Percentiles rank a stretch among this genome's conserved stretches.
phyloP scores from a whole-genome alignment of 1,140 invertebrate genomes.

The Spodoptera litura region DNA sequence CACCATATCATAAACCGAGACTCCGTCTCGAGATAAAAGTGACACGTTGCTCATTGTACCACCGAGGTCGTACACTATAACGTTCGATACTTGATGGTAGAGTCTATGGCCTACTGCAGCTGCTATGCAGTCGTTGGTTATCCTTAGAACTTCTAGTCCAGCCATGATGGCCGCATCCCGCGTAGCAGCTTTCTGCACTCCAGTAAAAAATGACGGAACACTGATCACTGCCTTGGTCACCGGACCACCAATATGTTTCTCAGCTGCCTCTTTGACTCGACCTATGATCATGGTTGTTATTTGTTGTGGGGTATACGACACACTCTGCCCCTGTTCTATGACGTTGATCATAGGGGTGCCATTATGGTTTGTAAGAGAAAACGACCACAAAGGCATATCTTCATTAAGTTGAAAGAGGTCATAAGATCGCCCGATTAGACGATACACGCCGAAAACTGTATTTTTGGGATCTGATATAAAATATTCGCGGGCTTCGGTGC shows the following conservation, averaged over 20 bases:
- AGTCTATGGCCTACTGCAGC: constrained; percentile 91
- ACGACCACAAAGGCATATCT: constrained; percentile 90
- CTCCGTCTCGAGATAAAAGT: constrained; percentile 90
- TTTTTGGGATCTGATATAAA: constrained; percentile 77
- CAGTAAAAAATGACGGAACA: constrained; percentile 91
- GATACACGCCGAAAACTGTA: constrained; percentile 73
- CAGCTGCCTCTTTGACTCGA: constrained; percentile 88
- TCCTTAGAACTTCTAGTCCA: constrained; percentile 89
- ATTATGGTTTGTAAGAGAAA: constrained; percentile 87
- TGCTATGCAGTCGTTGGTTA: constrained; percentile 92
- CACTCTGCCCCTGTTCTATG: constrained; percentile 85
- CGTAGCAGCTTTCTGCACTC: constrained; percentile 90
- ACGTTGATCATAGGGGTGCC: constrained; percentile 88
- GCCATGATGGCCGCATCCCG: constrained; percentile 89
- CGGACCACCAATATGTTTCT: constrained; percentile 87
- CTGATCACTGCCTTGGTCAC: constrained; percentile 88
- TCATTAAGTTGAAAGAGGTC: constrained; percentile 84
- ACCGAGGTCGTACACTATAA: constrained; percentile 89
- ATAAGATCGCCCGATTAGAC: constrained; percentile 68
- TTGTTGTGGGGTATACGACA: constrained; percentile 89
- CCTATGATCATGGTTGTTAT: constrained; percentile 87
- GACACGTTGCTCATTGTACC: constrained; percentile 92
- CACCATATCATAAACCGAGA: constrained; percentile 89
- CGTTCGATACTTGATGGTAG: constrained; percentile 88
- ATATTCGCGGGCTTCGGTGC: constrained; percentile 86